These are phyloP conservation scores for Phycodurus eques DNA, from an alignment of 2,113 vertebrate species.

Conservation along the genomic window DNA sequence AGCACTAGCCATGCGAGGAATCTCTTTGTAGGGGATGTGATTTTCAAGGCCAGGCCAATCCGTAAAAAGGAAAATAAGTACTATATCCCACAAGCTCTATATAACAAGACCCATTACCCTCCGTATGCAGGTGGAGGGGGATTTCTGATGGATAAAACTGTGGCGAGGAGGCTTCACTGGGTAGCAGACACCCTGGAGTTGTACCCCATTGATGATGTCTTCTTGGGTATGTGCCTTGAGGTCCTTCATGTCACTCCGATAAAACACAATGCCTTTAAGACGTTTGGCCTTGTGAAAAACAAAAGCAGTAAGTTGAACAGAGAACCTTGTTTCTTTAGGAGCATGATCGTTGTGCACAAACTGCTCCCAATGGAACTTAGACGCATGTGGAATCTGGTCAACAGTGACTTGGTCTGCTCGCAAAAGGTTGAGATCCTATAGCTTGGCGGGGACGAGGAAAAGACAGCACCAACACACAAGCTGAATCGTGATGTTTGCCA, in stretches of 20 bases:
- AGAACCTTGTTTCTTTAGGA: conserved; percentile 91
- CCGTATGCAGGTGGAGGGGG: conserved; percentile 93
- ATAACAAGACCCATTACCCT: conserved; percentile 84
- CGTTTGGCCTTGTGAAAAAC: conserved; percentile 89
- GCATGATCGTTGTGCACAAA: conserved; percentile 96
- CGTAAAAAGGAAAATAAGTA: conserved; percentile 92
- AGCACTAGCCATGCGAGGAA: conserved; percentile 60
- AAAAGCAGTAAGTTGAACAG: conserved; percentile 90
- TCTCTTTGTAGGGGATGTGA: conserved; percentile 88
- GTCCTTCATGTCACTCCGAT: conserved; percentile 80
- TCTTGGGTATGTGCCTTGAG: conserved; percentile 94
- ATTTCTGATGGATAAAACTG: conserved; percentile 83
- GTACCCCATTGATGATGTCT: conserved; percentile 94
- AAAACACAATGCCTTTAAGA: conserved; percentile 90
- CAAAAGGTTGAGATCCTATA: conserved; percentile 82
- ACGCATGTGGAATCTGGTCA: conserved; percentile 90
- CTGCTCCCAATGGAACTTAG: conserved; percentile 84
- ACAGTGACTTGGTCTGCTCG: conserved; percentile 85
- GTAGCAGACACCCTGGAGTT: conserved; percentile 83
- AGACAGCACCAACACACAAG: conserved; percentile 8
- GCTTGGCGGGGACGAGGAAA: conserved; percentile 26
- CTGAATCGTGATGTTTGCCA: neutral
- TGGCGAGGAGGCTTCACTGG: conserved; percentile 79
- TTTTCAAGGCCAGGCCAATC: conserved; percentile 86
- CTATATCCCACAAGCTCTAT: conserved; percentile 84